Evolutionary conservation across 2,888 invertebrate species (phyloP).

Genomic region (Xanthia icteritia): DNA sequence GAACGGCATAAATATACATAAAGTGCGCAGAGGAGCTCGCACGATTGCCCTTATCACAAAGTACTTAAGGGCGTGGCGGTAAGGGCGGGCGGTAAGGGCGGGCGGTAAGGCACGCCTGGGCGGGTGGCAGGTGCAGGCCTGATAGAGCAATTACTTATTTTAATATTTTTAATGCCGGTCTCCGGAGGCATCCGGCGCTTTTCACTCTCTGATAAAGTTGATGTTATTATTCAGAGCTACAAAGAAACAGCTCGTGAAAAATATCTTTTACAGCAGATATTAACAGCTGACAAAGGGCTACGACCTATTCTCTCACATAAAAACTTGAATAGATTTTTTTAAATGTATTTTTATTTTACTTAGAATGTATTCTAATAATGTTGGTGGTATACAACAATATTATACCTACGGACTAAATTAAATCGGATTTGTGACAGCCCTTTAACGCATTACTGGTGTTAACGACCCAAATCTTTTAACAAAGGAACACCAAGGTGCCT

Average conservation of each 20-base stretch:
- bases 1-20: constrained; percentile 68
- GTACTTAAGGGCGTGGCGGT: constrained; percentile 75
- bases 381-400: no score
- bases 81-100: constrained; percentile 69
- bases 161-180: constrained; percentile 86
- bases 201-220: constrained; percentile 77
- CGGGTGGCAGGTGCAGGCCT: constrained; percentile 85
- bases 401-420: not conserved
- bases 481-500: not conserved
- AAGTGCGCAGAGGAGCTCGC: constrained; percentile 66
- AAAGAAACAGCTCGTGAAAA: constrained; percentile 65
- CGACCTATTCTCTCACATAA: constrained; percentile 26
- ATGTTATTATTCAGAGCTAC: constrained; percentile 76
- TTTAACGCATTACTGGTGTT: not conserved
- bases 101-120: constrained; percentile 67
- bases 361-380: not conserved
- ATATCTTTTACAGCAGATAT: constrained; percentile 50
- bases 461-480: constrained; percentile 11
- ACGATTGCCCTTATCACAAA: constrained; percentile 81
- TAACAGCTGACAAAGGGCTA: constrained; percentile 40
- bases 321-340: constrained; percentile 26
- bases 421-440: not conserved
- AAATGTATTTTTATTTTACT: not conserved
- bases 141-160: constrained; percentile 88
- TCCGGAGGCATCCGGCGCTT: constrained; percentile 74